A percentile compares a stretch with the other conserved stretches of the same genome.
These are phyloP conservation scores for Pterostichus madidus DNA, from an alignment of 2,888 invertebrate species.

Conservation along the genomic window DNA sequence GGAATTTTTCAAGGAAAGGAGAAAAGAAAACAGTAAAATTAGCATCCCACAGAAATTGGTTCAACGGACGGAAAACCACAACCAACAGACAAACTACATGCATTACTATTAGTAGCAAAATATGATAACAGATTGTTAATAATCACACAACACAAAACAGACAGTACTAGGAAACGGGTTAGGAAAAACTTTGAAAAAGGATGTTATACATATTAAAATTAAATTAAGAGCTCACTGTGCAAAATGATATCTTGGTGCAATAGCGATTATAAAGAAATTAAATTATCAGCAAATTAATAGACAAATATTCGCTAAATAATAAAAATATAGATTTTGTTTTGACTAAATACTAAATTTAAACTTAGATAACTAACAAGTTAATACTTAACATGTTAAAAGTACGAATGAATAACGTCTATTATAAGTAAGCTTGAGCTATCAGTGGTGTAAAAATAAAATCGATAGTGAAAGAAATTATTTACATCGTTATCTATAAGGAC, in stretches of 20 bases:
- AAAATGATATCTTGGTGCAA: conserved; percentile 21
- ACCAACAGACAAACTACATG: conserved; percentile 57
- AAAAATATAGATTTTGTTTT: background rate
- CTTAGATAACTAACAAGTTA: background rate
- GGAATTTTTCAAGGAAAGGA: conserved; percentile 68
- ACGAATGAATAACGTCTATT: background rate
- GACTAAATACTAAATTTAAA: background rate
- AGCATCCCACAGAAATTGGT: conserved; percentile 78
- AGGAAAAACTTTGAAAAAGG: conserved; percentile 25
- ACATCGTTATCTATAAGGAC: conserved; percentile 25
- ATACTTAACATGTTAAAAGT: background rate
- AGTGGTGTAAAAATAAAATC: background rate
- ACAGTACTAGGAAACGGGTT: conserved; percentile 34
- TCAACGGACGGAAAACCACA: conserved; percentile 71
- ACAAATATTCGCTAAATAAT: background rate
- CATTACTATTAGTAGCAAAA: conserved; percentile 33
- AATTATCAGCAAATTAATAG: conserved; percentile 17
- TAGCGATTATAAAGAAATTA: background rate
- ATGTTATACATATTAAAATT: conserved; percentile 40
- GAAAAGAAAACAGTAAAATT: conserved; percentile 74
- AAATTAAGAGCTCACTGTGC: conserved; percentile 21
- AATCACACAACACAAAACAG: conserved; percentile 56
- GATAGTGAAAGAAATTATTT: conserved; percentile 11
- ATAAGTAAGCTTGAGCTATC: conserved; percentile 6
- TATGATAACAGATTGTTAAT: conserved; percentile 18